Conservation (phyloP, 92 coral and sea anemone genomes). For the Porites rus region DNA sequence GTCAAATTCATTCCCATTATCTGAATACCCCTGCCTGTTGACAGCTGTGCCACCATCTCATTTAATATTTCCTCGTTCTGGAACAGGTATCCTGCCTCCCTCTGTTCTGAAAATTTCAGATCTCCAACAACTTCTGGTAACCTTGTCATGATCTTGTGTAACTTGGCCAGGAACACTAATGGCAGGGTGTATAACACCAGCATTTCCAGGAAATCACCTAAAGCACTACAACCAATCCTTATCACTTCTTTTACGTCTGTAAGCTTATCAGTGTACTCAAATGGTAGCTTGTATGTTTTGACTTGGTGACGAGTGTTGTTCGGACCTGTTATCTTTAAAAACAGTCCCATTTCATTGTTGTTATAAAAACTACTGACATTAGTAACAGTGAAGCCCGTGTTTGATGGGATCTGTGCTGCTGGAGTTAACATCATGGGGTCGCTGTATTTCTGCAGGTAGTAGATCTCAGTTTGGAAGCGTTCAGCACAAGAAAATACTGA, state of each 20-base stretch:
- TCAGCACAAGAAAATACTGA: no score
- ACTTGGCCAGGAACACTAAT: conserved; percentile 63
- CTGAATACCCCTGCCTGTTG: conserved; percentile 61
- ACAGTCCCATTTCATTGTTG: not conserved
- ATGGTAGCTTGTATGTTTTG: no score
- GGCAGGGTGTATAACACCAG: conserved; percentile 80
- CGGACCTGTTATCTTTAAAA: not conserved
- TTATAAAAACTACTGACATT: not conserved
- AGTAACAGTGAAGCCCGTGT: not conserved
- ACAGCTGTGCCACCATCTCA: conserved; percentile 22
- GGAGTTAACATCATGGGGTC: not conserved
- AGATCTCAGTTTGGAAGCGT: no score
- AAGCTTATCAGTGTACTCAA: not conserved
- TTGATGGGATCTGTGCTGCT: not conserved
- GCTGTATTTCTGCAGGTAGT: conserved; percentile 22
- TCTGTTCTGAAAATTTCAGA: conserved; percentile 68
- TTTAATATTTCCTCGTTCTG: conserved; percentile 41
- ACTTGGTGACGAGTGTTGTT: not conserved
- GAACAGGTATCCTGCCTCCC: conserved; percentile 46
- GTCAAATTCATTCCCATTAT: conserved; percentile 70
- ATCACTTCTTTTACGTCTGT: conserved; percentile 34
- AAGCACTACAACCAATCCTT: conserved; percentile 37
- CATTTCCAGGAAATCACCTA: conserved; percentile 61
- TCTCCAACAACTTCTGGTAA: conserved; percentile 56
- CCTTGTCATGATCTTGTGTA: conserved; percentile 54